A percentile compares a stretch with the other conserved stretches of the same genome.
Evolutionary conservation across 92 coral and sea anemone genomes (phyloP).

Genomic region (Epizoanthus illoricatus): DNA sequence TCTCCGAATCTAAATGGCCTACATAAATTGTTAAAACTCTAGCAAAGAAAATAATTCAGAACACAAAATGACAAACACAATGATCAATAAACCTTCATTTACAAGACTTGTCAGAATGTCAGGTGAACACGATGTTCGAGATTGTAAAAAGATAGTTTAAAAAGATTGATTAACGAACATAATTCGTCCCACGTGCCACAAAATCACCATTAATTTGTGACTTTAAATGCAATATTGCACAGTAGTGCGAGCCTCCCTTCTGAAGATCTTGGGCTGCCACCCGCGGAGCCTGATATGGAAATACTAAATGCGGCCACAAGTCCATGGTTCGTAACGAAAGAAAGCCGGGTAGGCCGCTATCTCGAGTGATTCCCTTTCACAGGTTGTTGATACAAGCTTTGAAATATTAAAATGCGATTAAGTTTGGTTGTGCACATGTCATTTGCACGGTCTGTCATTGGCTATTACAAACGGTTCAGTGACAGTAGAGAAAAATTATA

Average conservation of each 20-base stretch:
- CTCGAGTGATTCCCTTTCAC: constrained; percentile 15
- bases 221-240: too few species aligned
- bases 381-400: constrained; percentile 35
- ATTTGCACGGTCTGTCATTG: constrained; percentile 13
- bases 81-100: too few species aligned
- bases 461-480: constrained; percentile 29
- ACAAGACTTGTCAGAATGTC: too few species aligned
- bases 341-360: constrained; percentile 15
- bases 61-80: neutral
- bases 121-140: too few species aligned
- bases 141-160: too few species aligned
- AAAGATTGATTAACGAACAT: too few species aligned
- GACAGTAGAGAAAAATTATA: constrained; percentile 23
- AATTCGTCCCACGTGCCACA: too few species aligned
- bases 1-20: neutral
- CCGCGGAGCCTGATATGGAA: neutral
- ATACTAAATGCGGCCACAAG: neutral
- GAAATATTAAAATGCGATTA: constrained; percentile 39
- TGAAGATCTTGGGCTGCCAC: too few species aligned
- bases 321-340: neutral
- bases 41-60: neutral
- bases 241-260: too few species aligned
- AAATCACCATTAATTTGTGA: too few species aligned
- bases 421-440: constrained; percentile 34
- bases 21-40: neutral